Base-by-base conservation (phyloP, 2,888 invertebrate genomes). In the Heliconius sara region DNA sequence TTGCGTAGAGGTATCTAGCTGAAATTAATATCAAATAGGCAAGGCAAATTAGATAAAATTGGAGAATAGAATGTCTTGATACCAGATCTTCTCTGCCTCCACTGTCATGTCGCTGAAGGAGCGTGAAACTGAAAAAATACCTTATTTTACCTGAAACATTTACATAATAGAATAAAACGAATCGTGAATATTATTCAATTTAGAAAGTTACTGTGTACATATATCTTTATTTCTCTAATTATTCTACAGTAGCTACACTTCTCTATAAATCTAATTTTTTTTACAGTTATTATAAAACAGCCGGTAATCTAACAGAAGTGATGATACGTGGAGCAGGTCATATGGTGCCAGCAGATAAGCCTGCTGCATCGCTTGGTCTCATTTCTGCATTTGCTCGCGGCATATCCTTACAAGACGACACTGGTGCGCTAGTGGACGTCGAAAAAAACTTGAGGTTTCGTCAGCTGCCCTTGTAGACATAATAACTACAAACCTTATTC, bases 321-420 rank as follows among this genome's bases (percentile, higher is more conserved):
- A 92, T 96, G 89, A 92, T 97, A 16, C 91, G 96, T 30, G 96
- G 96, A 71, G 96, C 97, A 1, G 97, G 97, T 0, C 97, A 97
- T 87, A 96, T 97, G 96, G 96, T 96, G 6, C 96, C 97, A 0
- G 92, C 95, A 0, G 96, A 97, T 88, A 95, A 96, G 86, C 96
- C 97, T 0, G 92, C 95, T 3, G 95, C 96, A 71, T 92, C 96
- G 0, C 92, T 96, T 2, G 96, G 96, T 34, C 93, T 97, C 82
- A 96, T 97, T 84, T 95, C 95, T 57, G 95, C 96, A 82, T 97
- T 97, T 88, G 94, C 96, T 52, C 91, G 94, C n/a, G 92, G 92
- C 19, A 83, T 93, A 7, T 78, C 91, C 1, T 86, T 95, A 2
- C 87, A 90, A 0, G 81, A 89, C 19, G 95, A 95, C 83, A 95